These are phyloP conservation scores for Drosophila nr. medialis DNA, from an alignment of 2,888 invertebrate genomes.

Conservation along the genomic window DNA sequence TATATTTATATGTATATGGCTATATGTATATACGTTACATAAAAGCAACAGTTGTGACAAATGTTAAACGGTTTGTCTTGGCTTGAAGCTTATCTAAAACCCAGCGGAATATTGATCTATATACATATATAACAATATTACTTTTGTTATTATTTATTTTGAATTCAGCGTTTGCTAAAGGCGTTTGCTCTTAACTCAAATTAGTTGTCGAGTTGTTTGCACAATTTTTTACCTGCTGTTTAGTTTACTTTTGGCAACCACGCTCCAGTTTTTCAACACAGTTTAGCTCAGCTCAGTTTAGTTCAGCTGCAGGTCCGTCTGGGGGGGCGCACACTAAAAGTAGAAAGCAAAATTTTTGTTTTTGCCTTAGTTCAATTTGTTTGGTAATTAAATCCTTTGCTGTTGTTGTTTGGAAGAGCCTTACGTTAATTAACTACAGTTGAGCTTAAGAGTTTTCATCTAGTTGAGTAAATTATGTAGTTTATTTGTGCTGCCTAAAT, in stretches of 20 bases:
- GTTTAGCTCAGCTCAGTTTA: conserved; percentile 8
- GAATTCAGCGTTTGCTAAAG: conserved; percentile 5
- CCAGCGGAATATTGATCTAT: neutral
- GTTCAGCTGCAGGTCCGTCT: neutral
- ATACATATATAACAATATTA: neutral
- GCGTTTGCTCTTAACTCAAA: conserved; percentile 51
- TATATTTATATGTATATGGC: neutral
- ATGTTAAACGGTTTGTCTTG: conserved; percentile 8
- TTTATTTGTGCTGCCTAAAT: neutral
- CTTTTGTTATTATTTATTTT: conserved; percentile 20
- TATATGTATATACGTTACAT: neutral
- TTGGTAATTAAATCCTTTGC: conserved; percentile 63
- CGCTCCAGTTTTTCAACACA: conserved; percentile 59
- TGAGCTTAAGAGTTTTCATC: neutral
- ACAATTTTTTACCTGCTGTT: conserved; percentile 73
- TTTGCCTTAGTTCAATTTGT: conserved; percentile 65
- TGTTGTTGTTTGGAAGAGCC: conserved; percentile 34
- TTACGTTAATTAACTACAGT: conserved; percentile 20
- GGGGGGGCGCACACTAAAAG: conserved; percentile 47
- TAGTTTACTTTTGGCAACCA: conserved; percentile 52
- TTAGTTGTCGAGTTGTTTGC: conserved; percentile 63
- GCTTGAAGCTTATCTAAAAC: neutral
- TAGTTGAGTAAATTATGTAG: neutral
- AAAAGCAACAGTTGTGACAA: conserved; percentile 62
- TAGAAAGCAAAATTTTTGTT: conserved; percentile 40